A percentile compares a stretch with the other conserved stretches of the same genome.
Evolutionary conservation across 2,888 invertebrate genomes (phyloP).

Genomic region (Stramonita haemastoma): DNA sequence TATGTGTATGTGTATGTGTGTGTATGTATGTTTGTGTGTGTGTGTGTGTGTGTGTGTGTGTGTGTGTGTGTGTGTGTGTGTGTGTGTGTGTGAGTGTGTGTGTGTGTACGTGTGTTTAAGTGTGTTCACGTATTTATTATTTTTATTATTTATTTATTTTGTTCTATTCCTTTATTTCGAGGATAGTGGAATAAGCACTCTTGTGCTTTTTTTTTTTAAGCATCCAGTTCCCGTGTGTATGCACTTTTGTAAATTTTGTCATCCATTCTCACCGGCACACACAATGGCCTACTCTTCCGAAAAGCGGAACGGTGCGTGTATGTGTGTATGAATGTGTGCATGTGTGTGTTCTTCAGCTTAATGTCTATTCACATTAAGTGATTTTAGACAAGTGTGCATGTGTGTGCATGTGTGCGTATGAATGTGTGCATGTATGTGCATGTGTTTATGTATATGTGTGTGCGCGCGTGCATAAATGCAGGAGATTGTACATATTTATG

Average conservation of each 20-base stretch:
- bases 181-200: no score
- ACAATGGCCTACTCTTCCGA: no score
- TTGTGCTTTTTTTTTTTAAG: no score
- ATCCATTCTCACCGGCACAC: no score
- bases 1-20: background rate
- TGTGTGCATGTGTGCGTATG: background rate
- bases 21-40: background rate
- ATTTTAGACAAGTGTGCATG: background rate
- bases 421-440: background rate
- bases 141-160: no score
- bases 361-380: no score
- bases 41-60: background rate
- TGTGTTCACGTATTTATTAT: background rate
- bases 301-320: no score
- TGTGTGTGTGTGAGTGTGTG: conserved; percentile 10
- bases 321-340: conserved; percentile 7
- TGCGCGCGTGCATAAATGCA: background rate
- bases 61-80: background rate
- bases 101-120: conserved; percentile 7
- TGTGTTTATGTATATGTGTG: conserved; percentile 20
- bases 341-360: background rate
- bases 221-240: no score
- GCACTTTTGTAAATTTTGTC: no score
- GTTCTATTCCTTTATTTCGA: no score
- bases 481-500: background rate